Conservation (phyloP, 2,888 invertebrate genomes). For the Hipparchia sbordonii region DNA sequence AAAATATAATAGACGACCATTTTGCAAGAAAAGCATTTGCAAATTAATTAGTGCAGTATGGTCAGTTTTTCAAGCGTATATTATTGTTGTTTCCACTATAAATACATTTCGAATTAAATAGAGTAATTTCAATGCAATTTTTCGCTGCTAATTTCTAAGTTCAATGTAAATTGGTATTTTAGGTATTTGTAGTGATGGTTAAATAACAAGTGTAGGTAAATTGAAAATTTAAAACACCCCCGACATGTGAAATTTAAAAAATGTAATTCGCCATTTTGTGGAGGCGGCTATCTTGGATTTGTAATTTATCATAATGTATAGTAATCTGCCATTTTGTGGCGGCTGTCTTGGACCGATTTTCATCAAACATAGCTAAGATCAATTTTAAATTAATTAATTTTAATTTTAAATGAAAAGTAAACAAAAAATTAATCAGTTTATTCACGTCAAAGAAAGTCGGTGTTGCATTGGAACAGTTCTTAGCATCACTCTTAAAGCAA, state of each 20-base stretch:
- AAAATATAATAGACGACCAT: not conserved
- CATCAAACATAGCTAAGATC: too few species aligned
- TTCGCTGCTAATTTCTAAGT: not conserved
- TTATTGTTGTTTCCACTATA: not conserved
- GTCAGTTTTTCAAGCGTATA: slow-evolving; percentile 8
- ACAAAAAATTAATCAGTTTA: slow-evolving; percentile 31
- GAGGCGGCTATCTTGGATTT: too few species aligned
- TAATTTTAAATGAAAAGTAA: slow-evolving; percentile 8
- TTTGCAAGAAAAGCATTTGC: not conserved
- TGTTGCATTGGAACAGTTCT: slow-evolving; percentile 47
- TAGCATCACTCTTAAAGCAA: slow-evolving; percentile 58
- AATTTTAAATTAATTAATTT: too few species aligned
- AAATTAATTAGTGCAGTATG: slow-evolving; percentile 6
- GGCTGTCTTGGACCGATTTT: too few species aligned
- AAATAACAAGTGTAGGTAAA: too few species aligned
- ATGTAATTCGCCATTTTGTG: too few species aligned
- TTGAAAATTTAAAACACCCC: too few species aligned
- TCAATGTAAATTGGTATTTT: not conserved
- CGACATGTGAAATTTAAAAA: too few species aligned
- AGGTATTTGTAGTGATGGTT: not conserved
- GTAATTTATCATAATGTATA: too few species aligned
- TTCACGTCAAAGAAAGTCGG: slow-evolving; percentile 46
- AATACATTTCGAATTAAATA: not conserved
- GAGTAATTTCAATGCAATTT: not conserved
- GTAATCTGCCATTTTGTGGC: too few species aligned